Base-by-base conservation (phyloP, 2,888 invertebrate genomes). In the Philereme vetulata region DNA sequence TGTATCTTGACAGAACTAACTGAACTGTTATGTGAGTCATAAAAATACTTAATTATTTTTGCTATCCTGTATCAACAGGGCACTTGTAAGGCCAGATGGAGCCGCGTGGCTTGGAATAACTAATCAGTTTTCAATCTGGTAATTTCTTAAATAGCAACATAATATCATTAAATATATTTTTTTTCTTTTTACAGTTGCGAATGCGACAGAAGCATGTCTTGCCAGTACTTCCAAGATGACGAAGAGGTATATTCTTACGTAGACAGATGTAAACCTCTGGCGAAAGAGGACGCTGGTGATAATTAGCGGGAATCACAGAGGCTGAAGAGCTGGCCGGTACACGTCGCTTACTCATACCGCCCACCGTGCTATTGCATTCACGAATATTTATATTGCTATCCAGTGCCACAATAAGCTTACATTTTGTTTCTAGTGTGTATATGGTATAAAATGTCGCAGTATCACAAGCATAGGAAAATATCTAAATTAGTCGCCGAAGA, bases 111-210 rank as follows among this genome's bases (percentile, higher is more conserved):
- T n/a, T n/a, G n/a, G n/a, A n/a, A n/a, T n/a, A n/a, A n/a, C n/a
- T n/a, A n/a, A n/a, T n/a, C n/a, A n/a, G n/a, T n/a, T n/a, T n/a
- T n/a, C n/a, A n/a, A n/a, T n/a, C n/a, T n/a, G n/a, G n/a, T n/a
- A n/a, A n/a, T n/a, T n/a, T n/a, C n/a, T n/a, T n/a, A n/a, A n/a
- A n/a, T n/a, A n/a, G n/a, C n/a, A n/a, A n/a, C n/a, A n/a, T n/a
- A n/a, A n/a, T n/a, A n/a, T n/a, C n/a, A n/a, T n/a, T n/a, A n/a
- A n/a, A n/a, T n/a, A n/a, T n/a, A n/a, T n/a, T n/a, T 5, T 48
- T 51, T n/a, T 10, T 51, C 21, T 10, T 51, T 62, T 45, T 75
- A 5, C 77, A 87, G 87, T 71, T 87, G 87, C 64, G 9, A 8
- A 3, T 88, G 87, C 62, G 50, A 11, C 0, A 0, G 4, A 0